A percentile compares a stretch with the other conserved stretches of the same genome.
Conservation (phyloP, 2,797 vertebrate species). For the Coregonus suidteri region DNA sequence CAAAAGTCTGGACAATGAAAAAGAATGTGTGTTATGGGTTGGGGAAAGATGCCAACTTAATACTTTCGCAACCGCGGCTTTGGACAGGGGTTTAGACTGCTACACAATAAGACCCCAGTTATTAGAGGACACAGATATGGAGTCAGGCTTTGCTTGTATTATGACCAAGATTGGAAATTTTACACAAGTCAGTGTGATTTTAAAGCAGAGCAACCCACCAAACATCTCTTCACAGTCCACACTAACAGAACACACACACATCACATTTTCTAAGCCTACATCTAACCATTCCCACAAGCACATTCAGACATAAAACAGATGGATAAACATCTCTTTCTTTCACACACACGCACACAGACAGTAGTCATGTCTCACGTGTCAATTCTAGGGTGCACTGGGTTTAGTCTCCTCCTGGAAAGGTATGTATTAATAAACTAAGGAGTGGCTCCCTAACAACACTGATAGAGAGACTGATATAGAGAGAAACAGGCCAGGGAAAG, state of each 20-base stretch:
- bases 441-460: slow-evolving; percentile 20
- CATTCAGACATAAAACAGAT: background rate
- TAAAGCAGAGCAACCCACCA: too few relatives aligned
- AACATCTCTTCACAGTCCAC: too few relatives aligned
- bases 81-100: background rate
- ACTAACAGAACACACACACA: too few relatives aligned
- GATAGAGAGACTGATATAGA: background rate
- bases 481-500: slow-evolving; percentile 7
- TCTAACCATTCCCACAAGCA: background rate
- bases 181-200: too few relatives aligned
- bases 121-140: too few relatives aligned
- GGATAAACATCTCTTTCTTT: background rate
- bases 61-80: too few relatives aligned
- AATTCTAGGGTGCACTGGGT: slow-evolving; percentile 35
- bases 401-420: slow-evolving; percentile 37
- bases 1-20: too few relatives aligned
- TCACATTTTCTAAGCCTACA: too few relatives aligned
- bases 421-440: slow-evolving; percentile 47
- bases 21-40: too few relatives aligned
- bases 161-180: too few relatives aligned
- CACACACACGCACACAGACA: background rate
- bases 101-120: background rate
- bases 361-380: slow-evolving; percentile 22
- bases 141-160: too few relatives aligned
- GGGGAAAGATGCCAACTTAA: too few relatives aligned